Evolutionary conservation across 2,797 vertebrate species (phyloP), one percentile per base, ranked within the genome.

Genomic region (Dallia pectoralis): DNA sequence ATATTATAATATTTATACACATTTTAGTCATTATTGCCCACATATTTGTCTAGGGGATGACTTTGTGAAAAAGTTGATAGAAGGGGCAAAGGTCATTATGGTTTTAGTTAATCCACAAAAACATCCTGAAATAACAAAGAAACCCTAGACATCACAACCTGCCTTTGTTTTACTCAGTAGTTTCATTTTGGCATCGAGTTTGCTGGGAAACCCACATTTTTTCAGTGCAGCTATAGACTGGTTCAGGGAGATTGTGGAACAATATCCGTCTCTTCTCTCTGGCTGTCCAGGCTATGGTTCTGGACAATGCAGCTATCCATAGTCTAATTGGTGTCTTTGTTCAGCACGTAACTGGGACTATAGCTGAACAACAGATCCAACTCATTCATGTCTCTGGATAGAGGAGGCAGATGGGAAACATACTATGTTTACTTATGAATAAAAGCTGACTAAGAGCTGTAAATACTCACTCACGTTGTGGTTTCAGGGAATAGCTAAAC

Each of bases 291-390:
- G 30, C 30, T 30, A 19, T 64, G 53, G 62, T 33, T 64, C 62
- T 32, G 32, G 16, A 64, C 53, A 25, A 27, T 16, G 30, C 62
- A 64, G 62, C 62, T 30, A 64, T 29, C 62, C 62, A 15, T 64
- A 30, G 27, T 30, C 62, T 64, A 64, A 64, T 64, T 64, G 29
- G 29, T 64, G 62, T 64, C 62, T 64, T 30, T 8, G 62, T 64
- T 64, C 62, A 64, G 62, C 62, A 64, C 62, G 62, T 64, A 64
- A 33, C 62, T 64, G 30, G 62, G 62, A 64, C 30, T 64, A 15
- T 16, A 64, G 62, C 62, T 64, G 62, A 64, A 30, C 30, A 63
- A 63, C 25, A 63, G 15, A 32, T 63, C 61, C 25, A 63, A 63
- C 22, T 63, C 62, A 59, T 59, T 27, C 9, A 56, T 56, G 53